Evolutionary conservation across 2,113 vertebrate species (phyloP), one percentile per base, ranked within the genome.

Genomic region (Heterocephalus glaber): DNA sequence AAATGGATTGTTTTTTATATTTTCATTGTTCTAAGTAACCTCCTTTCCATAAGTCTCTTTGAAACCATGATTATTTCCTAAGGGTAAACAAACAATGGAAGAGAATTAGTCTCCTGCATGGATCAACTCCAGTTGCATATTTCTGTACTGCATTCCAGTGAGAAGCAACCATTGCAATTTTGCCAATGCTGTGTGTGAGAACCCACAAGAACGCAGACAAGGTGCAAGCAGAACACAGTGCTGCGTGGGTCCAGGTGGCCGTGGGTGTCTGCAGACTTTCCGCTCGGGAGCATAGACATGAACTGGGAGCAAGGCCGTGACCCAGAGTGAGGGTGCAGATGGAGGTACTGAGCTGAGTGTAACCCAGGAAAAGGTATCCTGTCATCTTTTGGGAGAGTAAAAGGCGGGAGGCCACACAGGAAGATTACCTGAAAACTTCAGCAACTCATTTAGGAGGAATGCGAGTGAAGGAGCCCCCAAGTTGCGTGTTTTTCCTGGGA

Each of bases 61-160:
- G 5, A 65, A 94, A 66, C 14, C 49, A 20, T 82, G 72, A 66
- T 92, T 93, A 72, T 74, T 80, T 93, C 60, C 47, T 81, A 91
- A 74, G 38, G 11, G 44, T 56, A 56, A 89, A 85, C 83, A 93
- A 93, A 38, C 65, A 86, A 95, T 79, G 70, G n/a, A 66, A 74
- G 38, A 13, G 10, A 94, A 87, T 83, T 7, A 49, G 35, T 41
- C 44, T 95, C 56, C 33, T 49, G 72, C 52, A 70, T 8, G 61
- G 41, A 92, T 30, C 80, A 91, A 68, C n/a, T 54, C 3, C 9
- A 92, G 92, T 33, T 76, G 33, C 47, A 49, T 47, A 86, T 58
- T 85, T 94, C 65, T 70, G 68, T 33, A 41, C 3, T 10, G 9
- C 10, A 65, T 52, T 81, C 24, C 22, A 76, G 35, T 65, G 41